Evolutionary conservation across 2,797 vertebrate species (phyloP), one percentile per base, ranked within the genome.

Genomic region (Euthynnus affinis): DNA sequence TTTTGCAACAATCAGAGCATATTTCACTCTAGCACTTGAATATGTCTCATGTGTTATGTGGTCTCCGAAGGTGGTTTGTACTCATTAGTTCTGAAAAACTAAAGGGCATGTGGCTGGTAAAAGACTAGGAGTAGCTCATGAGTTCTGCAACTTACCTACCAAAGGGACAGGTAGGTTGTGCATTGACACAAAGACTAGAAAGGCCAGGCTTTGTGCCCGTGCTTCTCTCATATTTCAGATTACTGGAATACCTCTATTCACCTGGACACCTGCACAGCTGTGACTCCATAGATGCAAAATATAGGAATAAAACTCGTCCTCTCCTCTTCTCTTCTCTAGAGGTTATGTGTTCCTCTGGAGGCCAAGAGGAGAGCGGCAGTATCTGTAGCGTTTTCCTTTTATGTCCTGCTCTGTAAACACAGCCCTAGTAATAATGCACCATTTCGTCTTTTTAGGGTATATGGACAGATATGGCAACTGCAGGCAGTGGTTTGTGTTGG

Each of bases 241-340:
- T 57, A 57, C 69, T 91, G 76, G 77, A 83, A 93, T 92, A 67
- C 81, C 81, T 88, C 29, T 62, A 22, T 52, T 85, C 77, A 91
- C 86, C 81, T 88, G 88, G 81, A 82, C 86, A 88, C 73, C 88
- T 84, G 84, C 83, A 70, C 83, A 77, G 78, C 82, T 87, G 79
- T 29, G 84, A 59, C 62, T 76, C 66, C 29, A 27, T n/a, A 25
- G 59, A 49, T 71, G 57, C 57, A 12, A 3, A 58, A 64, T 42
- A 12, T 29, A 29, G 27, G 27, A 3, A 29, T 42, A 12, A n/a
- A 53, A 40, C 71, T 78, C 52, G 27, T 58, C 22, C 55, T 63
- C 55, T 64, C 44, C 15, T 65, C 27, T 37, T 10, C 22, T 57
- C 22, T 7, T 58, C 23, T 71, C 23, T 61, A 10, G 46, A 59